Evolutionary conservation across 1,140 invertebrate species (phyloP), one percentile per base, ranked within the genome.

Genomic region (Pseudomyrmex concolor): DNA sequence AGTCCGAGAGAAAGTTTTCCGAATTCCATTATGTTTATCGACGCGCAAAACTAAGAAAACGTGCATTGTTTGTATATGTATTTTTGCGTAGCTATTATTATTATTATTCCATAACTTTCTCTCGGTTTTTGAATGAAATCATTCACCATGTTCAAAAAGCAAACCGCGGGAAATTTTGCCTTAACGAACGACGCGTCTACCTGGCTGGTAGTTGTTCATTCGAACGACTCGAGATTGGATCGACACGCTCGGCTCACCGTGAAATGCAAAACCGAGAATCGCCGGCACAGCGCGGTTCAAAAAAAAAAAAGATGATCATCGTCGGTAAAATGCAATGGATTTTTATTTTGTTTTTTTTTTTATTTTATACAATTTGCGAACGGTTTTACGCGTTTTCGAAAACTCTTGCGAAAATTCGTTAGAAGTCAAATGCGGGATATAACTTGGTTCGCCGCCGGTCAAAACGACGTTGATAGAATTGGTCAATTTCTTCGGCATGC

Each of bases 181-280:
- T 67, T 78, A 78, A 78, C 64, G 51, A 78, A 78, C 64, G 12
- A 12, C 63, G 74, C 59, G 60, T 50, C 17, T 63, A 59, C 59
- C 43, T 43, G 12, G 43, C 48, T 15, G 73, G 34, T 15, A 60
- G 34, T 34, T 59, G 22, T 57, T 15, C 17, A 45, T 73, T 51
- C 57, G 78, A 62, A 81, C 68, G 48, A 72, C 19, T 50, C 63
- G 55, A 73, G 78, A 81, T 81, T 63, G 78, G 78, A 81, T 81
- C 78, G 78, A 81, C 78, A 81, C 78, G 78, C 78, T 81, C 45
- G 68, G 78, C 68, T 15, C 78, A 73, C 70, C 78, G 48, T 81
- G 78, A 81, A 81, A 81, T 63, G 78, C 78, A 81, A 72, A 81
- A 73, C 13, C 57, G 13, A 54, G 78, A 22, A 25, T 59, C 10